Evolutionary conservation across 23 tunicate species (phyloP), one percentile per base, ranked within the genome.

Genomic region (Styela plicata): DNA sequence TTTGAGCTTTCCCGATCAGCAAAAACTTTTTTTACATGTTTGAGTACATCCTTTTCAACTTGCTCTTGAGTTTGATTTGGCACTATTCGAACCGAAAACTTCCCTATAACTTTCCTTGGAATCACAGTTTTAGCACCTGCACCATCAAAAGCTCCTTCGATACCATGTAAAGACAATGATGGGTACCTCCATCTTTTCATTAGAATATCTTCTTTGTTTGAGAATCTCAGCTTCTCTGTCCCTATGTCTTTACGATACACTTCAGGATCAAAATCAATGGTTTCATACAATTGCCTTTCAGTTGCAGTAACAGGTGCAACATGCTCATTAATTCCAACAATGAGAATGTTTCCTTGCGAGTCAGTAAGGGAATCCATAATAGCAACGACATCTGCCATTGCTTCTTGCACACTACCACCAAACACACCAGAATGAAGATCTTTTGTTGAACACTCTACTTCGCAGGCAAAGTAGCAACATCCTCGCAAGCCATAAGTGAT

Each of bases 401-500:
- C 99, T 68, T 96, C 99, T 69, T 77, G 86, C 2, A 96, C 99
- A 78, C 97, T 92, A 57, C 99, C 99, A 2, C 99, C 99, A 85
- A 63, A 85, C 28, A 96, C 95, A 69, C 99, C 99, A n/a, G 99
- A 96, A 44, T 96, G 99, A 3, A 96, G 82, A 71, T 96, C 99
- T 63, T 87, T 87, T 29, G 74, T 80, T 68, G 99, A 89, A 52
- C 99, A 86, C 52, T 86, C 37, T 1, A 96, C 74, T 78, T 91
- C 92, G 25, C 80, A 69, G 34, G 84, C 79, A 74, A 96, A 96
- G 77, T 96, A 96, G 53, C 94, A 90, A 67, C 91, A 81, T 24
- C 99, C 99, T 0, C 99, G 84, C 73, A 96, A 70, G n/a, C 99
- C 99, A 71, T 96, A 96, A 1, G 99, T 96, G 67, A 96, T 92